Base-by-base conservation (phyloP, 2,113 vertebrate genomes). In the Actenoides hombroni region DNA sequence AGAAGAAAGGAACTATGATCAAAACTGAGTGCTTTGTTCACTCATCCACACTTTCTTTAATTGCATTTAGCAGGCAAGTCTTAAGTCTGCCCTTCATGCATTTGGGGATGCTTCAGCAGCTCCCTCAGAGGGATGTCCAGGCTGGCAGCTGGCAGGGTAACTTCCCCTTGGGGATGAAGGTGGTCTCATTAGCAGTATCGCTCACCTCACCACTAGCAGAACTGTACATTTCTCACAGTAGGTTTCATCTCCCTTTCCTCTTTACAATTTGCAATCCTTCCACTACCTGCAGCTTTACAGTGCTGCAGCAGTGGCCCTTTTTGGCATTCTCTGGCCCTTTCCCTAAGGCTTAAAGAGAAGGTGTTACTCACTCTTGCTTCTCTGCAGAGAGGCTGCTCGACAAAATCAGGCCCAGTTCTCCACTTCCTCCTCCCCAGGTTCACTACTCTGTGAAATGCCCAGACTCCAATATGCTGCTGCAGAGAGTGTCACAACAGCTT, bases 101-200 rank as follows among this genome's bases (percentile, higher is more conserved):
- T 57, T 25, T 88, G 56, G 16, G 51, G 68, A 29, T 5, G 4
- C 15, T 49, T 75, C 28, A 83, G 67, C 4, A 46, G 8, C 25
- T 84, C 31, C 13, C 40, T 75, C 46, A 46, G 59, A 80, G 29
- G n/a, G 7, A 24, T 0, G 0, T 60, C 29, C 19, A 33, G 39
- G 26, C 48, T 54, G 57, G 40, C 29, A 61, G 6, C 24, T 29
- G 46, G 53, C 31, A 68, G 28, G 13, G 26, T 46, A 17, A 1
- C 0, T 20, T 51, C 10, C 29, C 13, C 13, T 69, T 12, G 3
- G 0, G 2, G 53, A 10, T 18, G 4, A 39, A 57, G 8, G 3
- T 16, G 7, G 8, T 87, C 42, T 31, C 65, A 13, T 56, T 19
- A 80, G 20, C 16, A 3, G 10, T 23, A 13, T 14, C 24, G 5